phyloP scores from a whole-genome alignment of 2,888 invertebrate genomes.

The Syrista parreyssii region DNA sequence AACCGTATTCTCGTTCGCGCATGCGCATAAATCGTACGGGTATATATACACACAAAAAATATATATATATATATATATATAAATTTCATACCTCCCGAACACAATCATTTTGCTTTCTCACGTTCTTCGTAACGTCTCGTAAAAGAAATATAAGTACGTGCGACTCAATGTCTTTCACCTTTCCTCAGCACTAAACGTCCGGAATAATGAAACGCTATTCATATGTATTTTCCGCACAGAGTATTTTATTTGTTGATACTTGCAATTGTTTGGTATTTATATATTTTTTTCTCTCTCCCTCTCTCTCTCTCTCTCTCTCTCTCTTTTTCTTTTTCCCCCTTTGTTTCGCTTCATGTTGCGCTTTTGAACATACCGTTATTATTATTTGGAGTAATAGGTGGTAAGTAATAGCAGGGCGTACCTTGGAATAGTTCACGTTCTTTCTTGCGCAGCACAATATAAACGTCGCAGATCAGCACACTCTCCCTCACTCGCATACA shows the following conservation, averaged over 20 bases:
- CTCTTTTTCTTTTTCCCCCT: slow-evolving; percentile 38
- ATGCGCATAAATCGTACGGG: neutral
- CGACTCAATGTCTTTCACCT: slow-evolving; percentile 62
- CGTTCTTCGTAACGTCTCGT: neutral
- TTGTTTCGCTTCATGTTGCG: slow-evolving; percentile 44
- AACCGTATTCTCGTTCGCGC: neutral
- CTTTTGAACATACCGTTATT: slow-evolving; percentile 59
- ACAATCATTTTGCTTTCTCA: slow-evolving; percentile 13
- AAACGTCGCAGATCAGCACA: slow-evolving; percentile 64
- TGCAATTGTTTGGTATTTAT: slow-evolving; percentile 43
- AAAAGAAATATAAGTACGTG: slow-evolving; percentile 20
- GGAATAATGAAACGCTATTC: slow-evolving; percentile 64
- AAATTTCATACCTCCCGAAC: slow-evolving; percentile 28
- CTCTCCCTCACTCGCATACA: slow-evolving; percentile 44
- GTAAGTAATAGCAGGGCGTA: slow-evolving; percentile 65
- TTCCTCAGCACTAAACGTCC: slow-evolving; percentile 68
- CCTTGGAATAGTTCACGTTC: slow-evolving; percentile 67
- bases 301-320: no score
- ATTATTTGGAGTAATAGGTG: slow-evolving; percentile 50
- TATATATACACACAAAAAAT: neutral
- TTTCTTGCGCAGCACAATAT: slow-evolving; percentile 67
- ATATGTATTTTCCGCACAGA: slow-evolving; percentile 55
- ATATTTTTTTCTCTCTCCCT: slow-evolving; percentile 34
- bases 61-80: slow-evolving; percentile 21
- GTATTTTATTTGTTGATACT: slow-evolving; percentile 57